Evolutionary conservation across 2,888 invertebrate genomes (phyloP).

Genomic region (Bruchidius siliquastri): DNA sequence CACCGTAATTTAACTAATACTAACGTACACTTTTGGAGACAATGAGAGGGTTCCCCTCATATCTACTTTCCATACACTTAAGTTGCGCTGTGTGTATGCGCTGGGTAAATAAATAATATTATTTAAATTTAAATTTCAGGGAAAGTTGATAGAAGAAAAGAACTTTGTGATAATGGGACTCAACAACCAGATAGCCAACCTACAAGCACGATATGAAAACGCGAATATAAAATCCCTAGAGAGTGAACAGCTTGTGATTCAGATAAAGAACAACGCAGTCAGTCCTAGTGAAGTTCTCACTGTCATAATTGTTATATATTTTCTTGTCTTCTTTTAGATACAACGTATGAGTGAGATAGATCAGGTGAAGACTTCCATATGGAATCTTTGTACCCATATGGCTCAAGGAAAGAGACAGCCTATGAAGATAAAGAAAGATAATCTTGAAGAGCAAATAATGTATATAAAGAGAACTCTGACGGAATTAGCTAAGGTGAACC

Average conservation of each 20-base stretch:
- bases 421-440: conserved; percentile 44
- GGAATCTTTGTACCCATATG: conserved; percentile 61
- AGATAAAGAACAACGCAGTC: conserved; percentile 56
- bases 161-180: conserved; percentile 59
- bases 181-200: conserved; percentile 58
- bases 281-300: conserved; percentile 23
- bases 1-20: too few species aligned
- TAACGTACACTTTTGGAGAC: too few species aligned
- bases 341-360: conserved; percentile 34
- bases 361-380: conserved; percentile 56
- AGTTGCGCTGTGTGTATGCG: too few species aligned
- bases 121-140: conserved; percentile 31
- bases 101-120: background rate
- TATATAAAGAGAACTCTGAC: conserved; percentile 58
- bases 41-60: too few species aligned
- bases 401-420: conserved; percentile 52
- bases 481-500: conserved; percentile 41
- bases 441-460: conserved; percentile 59
- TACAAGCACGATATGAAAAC: conserved; percentile 58
- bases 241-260: conserved; percentile 58
- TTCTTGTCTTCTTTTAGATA: conserved; percentile 13
- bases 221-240: conserved; percentile 56
- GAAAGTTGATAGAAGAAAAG: conserved; percentile 57
- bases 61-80: too few species aligned
- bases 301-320: background rate